Evolutionary conservation across 2,888 invertebrate genomes (phyloP).

Genomic region (Pyralis farinalis): DNA sequence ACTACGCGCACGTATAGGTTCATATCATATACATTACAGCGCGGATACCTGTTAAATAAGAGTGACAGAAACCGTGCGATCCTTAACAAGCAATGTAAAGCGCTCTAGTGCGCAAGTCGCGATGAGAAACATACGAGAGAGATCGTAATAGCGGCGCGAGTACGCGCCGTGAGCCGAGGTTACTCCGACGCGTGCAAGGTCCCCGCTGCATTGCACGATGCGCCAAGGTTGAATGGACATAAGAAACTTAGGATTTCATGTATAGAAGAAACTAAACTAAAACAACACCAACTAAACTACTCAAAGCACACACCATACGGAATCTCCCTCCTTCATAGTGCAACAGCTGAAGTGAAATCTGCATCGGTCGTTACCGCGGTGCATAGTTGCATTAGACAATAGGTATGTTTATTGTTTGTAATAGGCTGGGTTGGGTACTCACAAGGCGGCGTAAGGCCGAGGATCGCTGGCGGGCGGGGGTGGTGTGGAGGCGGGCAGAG

Average conservation of each 20-base stretch:
- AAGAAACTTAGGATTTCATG: conserved; percentile 47
- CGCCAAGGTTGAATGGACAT: conserved; percentile 77
- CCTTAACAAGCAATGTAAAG: conserved; percentile 45
- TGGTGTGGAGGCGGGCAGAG: conserved; percentile 34
- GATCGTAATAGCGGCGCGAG: conserved; percentile 58
- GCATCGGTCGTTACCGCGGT: conserved; percentile 51
- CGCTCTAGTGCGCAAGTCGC: conserved; percentile 22
- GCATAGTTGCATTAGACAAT: conserved; percentile 58
- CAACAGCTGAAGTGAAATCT: conserved; percentile 60
- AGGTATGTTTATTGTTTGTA: conserved; percentile 23
- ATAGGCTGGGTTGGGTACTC: conserved; percentile 36
- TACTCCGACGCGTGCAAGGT: conserved; percentile 81
- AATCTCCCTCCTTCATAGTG: conserved; percentile 31
- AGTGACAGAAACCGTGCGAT: background rate
- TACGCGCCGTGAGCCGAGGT: conserved; percentile 74
- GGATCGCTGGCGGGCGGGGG: conserved; percentile 30
- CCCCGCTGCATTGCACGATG: conserved; percentile 80
- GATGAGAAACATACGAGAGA: conserved; percentile 40
- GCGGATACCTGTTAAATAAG: conserved; percentile 4
- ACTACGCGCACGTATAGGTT: conserved; percentile 19
- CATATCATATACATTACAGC: conserved; percentile 34
- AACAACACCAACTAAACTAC: conserved; percentile 9
- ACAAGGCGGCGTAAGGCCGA: conserved; percentile 35
- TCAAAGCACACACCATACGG: conserved; percentile 9
- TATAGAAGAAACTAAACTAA: conserved; percentile 21